Evolutionary conservation across 2,888 invertebrate genomes (phyloP), one percentile per base, ranked within the genome.

Genomic region (Rhynchonema sp.): DNA sequence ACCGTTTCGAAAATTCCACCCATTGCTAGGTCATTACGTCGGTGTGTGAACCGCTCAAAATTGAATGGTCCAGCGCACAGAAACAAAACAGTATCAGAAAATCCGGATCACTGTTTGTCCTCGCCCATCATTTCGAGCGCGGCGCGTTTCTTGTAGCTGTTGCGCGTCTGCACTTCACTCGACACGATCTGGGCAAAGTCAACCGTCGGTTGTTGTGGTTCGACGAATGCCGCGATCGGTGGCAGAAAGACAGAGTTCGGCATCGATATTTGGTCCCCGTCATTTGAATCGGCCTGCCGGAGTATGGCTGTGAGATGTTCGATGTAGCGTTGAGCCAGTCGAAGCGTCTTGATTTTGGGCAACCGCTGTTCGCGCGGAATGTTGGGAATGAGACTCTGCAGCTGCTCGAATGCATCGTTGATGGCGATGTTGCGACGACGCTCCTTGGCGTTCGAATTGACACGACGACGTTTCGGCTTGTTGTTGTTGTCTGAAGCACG

Each of bases 311-410:
- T 2, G 20, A 62, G 55, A 38, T 59, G 57, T 26, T 58, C 49
- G 38, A 62, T 62, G 58, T 62, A 62, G 27, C 58, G 59, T 49
- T 29, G 20, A 1, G 63, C 59, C 38, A 63, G 55, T 22, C 63
- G 62, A 1, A 63, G 57, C 30, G 60, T 63, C 56, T 62, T 63
- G 53, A 63, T 60, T 57, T 62, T 63, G 20, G 63, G 62, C 54
- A 63, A 54, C 27, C 54, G 54, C 49, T 49, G 52, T 25, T 60
- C 56, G 23, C 25, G n/a, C 13, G 57, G 62, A 17, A 62, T 22
- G 27, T 53, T 22, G 1, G 60, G 60, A 17, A 60, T 57, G 25
- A 22, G 3, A 29, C 46, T 26, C 29, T 62, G 62, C 2, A 63
- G 60, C 29, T 26, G 27, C 23, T 38, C 22, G 58, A 62, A 63